A percentile compares a stretch with the other conserved stretches of the same genome.
phyloP scores from a whole-genome alignment of 2,113 vertebrate genomes.

The Callopanchax toddi region DNA sequence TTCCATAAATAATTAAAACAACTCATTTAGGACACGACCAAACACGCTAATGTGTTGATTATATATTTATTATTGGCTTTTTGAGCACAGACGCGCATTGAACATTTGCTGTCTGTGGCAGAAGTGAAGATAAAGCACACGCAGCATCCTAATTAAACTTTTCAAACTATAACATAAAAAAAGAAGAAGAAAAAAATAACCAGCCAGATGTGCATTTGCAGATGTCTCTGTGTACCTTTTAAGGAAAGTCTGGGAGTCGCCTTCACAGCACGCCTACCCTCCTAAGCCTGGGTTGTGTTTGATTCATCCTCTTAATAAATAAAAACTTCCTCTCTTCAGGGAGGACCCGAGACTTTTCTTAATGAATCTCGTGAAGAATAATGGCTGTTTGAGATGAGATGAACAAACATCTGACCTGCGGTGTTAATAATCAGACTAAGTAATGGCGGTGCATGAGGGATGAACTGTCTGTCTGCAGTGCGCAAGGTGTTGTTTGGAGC shows the following conservation, averaged over 20 bases:
- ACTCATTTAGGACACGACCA: neutral
- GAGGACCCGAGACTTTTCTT: constrained; percentile 55
- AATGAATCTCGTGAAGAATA: constrained; percentile 68
- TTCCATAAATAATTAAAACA: constrained; percentile 1
- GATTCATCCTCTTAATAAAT: constrained; percentile 75
- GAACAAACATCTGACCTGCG: constrained; percentile 56
- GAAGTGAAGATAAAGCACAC: neutral
- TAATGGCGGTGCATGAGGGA: constrained; percentile 50
- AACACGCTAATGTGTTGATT: constrained; percentile 3
- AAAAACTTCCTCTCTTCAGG: constrained; percentile 65
- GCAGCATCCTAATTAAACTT: constrained; percentile 45
- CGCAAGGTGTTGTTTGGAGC: constrained; percentile 38
- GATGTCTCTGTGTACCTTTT: constrained; percentile 53
- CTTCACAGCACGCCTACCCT: constrained; percentile 55
- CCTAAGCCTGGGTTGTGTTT: constrained; percentile 50
- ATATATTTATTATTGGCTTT: neutral
- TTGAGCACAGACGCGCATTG: neutral
- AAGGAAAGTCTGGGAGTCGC: constrained; percentile 34
- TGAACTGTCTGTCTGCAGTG: constrained; percentile 16
- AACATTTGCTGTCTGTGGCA: neutral
- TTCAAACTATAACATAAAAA: constrained; percentile 26
- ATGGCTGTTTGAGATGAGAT: constrained; percentile 60
- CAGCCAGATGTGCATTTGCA: constrained; percentile 38
- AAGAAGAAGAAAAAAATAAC: neutral
- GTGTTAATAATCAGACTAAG: constrained; percentile 57